A percentile compares a stretch with the other conserved stretches of the same genome.
Conservation (phyloP, 2,113 vertebrate genomes). For the Salvelinus fontinalis region DNA sequence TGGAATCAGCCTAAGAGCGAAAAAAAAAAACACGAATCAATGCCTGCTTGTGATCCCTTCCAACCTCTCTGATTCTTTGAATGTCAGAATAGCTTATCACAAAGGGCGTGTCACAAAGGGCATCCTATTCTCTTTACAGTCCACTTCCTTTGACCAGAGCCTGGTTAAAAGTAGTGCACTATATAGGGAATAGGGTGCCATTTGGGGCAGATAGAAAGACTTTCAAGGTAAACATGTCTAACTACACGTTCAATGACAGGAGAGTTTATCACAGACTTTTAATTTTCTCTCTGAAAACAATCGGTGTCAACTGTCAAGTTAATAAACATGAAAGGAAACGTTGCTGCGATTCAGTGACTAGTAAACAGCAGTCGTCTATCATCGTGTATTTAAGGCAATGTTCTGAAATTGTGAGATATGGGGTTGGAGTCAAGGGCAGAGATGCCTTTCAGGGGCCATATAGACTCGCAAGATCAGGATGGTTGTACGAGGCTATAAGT, state of each 20-base stretch:
- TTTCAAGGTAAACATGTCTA: too few relatives aligned
- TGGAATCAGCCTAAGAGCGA: conserved; percentile 65
- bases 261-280: conserved; percentile 8
- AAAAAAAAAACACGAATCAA: conserved; percentile 53
- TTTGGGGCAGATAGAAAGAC: not conserved
- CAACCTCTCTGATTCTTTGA: conserved; percentile 56
- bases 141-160: too few relatives aligned
- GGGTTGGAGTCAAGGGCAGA: conserved; percentile 55
- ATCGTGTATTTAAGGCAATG: conserved; percentile 53
- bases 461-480: too few relatives aligned
- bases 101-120: conserved; percentile 20
- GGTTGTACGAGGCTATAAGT: too few relatives aligned
- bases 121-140: too few relatives aligned
- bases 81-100: conserved; percentile 37
- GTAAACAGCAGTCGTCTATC: conserved; percentile 36
- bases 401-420: conserved; percentile 48
- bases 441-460: conserved; percentile 12
- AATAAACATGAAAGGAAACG: conserved; percentile 67
- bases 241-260: conserved; percentile 43
- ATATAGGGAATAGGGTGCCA: conserved; percentile 3
- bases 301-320: conserved; percentile 63
- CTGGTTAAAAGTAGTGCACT: too few relatives aligned
- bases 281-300: not conserved
- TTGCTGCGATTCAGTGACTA: conserved; percentile 52
- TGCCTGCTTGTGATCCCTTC: conserved; percentile 37